Evolutionary conservation across 2,888 invertebrate genomes (phyloP), one percentile per base, ranked within the genome.

Genomic region (Octonoba sinensis): DNA sequence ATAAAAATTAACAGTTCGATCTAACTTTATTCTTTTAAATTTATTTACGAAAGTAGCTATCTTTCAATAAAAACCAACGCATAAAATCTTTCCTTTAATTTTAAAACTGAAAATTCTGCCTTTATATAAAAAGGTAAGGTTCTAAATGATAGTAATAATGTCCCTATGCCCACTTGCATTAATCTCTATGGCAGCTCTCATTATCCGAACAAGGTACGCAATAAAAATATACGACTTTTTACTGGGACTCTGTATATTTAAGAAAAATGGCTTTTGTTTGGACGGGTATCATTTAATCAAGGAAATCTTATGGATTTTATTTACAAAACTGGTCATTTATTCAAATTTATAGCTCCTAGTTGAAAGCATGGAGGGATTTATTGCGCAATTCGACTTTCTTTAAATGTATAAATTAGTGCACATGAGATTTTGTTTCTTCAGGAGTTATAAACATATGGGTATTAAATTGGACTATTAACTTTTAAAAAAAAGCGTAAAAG

Each of bases 101-200:
- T 13, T 74, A 27, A 66, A 65, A 57, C 51, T 64, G 36, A 36
- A 36, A 36, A 36, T 4, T 36, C 36, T 11, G 6, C 11, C 3
- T 36, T 36, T 36, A 36, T 36, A 36, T 69, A n/a, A 64, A 77
- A 70, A 69, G 24, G 36, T 56, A 27, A 62, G 56, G 56, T 47
- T 22, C 47, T 11, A 6, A 47, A 44, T 16, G 56, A 60, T 59
- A 60, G 60, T 56, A 62, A 64, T 69, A 70, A 77, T 56, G 62
- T 64, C 22, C 49, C 20, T 27, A 62, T 54, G 27, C 16, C 22
- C 47, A 11, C 13, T 3, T 16, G 20, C 76, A 77, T 77, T 70
- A 77, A 77, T 77, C 76, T 77, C 60, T 16, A 11, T 77, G 76
- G 64, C 76, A 77, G 69, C 24, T 64, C 64, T 64, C 76, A 77